Percentiles rank a stretch among this genome's conserved stretches.
Evolutionary conservation across 2,888 invertebrate species (phyloP).

Genomic region (Cylindroiulus punctatus): DNA sequence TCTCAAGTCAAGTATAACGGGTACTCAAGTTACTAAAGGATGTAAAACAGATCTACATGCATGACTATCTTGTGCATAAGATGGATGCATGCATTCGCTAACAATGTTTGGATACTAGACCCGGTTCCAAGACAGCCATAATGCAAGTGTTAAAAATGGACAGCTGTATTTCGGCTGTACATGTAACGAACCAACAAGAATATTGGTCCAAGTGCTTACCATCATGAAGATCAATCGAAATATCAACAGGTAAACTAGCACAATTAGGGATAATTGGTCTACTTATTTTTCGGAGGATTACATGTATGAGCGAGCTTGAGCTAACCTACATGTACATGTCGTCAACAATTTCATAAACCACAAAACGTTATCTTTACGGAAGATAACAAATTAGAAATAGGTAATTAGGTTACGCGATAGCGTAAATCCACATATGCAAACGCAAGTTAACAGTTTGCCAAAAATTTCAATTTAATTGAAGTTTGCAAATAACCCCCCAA

Average conservation of each 20-base stretch:
- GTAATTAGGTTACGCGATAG: background rate
- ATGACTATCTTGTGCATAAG: too few species aligned
- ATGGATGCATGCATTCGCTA: too few species aligned
- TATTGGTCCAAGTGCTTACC: background rate
- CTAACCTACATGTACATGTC: background rate
- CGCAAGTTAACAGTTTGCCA: background rate
- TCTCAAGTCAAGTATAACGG: too few species aligned
- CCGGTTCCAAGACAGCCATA: too few species aligned
- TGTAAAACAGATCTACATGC: too few species aligned
- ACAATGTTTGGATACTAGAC: too few species aligned
- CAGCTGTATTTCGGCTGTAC: too few species aligned
- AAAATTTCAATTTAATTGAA: background rate
- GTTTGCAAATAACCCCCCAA: background rate
- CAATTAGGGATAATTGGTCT: slow-evolving; percentile 1
- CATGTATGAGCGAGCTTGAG: too few species aligned
- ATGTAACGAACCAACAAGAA: background rate
- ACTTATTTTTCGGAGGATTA: background rate
- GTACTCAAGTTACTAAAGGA: too few species aligned
- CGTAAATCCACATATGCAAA: background rate
- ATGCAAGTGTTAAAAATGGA: too few species aligned
- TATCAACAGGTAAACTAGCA: background rate
- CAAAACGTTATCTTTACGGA: background rate
- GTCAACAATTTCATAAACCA: slow-evolving; percentile 7
- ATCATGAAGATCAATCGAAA: background rate
- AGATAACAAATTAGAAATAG: background rate